phyloP scores from a whole-genome alignment of 1,140 invertebrate species.

The Meloidogyne exigua region DNA sequence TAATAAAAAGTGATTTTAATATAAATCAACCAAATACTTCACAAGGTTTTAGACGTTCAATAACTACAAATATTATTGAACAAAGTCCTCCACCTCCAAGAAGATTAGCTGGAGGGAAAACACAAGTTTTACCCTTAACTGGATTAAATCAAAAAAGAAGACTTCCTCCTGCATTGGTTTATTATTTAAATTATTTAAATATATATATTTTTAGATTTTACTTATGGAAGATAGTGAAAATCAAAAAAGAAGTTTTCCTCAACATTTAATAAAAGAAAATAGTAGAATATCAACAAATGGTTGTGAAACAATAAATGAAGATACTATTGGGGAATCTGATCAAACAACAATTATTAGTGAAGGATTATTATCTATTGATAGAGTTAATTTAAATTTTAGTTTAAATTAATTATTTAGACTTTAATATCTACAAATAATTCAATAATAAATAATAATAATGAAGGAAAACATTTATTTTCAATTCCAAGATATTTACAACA shows the following conservation, averaged over 20 bases:
- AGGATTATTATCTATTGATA: slow-evolving; percentile 21
- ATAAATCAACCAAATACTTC: not conserved
- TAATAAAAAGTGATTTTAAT: slow-evolving; percentile 5
- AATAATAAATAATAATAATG: not conserved
- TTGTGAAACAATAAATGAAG: slow-evolving; percentile 20
- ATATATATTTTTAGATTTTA: not conserved
- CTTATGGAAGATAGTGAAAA: slow-evolving; percentile 1
- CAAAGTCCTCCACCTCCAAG: not conserved
- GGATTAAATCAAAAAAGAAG: slow-evolving; percentile 9
- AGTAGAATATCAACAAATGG: not conserved
- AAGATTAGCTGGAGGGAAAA: slow-evolving; percentile 4
- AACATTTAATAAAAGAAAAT: not conserved
- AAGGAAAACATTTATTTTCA: not conserved
- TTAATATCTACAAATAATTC: not conserved
- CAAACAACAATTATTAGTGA: not conserved
- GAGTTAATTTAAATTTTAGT: slow-evolving; percentile 4
- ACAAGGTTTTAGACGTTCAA: not conserved
- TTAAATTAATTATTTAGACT: not conserved
- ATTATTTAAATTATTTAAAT: not conserved
- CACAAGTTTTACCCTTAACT: slow-evolving; percentile 19
- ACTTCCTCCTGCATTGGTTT: not conserved
- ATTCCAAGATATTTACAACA: slow-evolving; percentile 5
- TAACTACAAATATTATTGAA: not conserved
- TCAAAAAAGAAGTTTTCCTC: not conserved
- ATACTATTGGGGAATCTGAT: not conserved